Evolutionary conservation across 30 jellyfish, hydroid and myxozoan species (phyloP).

Genomic region (Catostylus mosaicus): DNA sequence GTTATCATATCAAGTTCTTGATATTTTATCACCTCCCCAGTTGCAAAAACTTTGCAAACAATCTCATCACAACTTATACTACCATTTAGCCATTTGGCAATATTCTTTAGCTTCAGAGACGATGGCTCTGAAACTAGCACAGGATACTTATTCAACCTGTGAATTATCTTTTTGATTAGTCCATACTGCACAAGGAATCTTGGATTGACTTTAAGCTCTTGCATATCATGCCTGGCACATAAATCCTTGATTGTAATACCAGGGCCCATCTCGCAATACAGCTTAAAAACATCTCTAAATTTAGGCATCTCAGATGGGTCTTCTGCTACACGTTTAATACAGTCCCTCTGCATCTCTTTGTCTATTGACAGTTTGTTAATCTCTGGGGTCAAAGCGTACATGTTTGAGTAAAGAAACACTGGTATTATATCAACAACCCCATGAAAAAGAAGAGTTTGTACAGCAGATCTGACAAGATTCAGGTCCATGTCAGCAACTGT

Average conservation of each 20-base stretch:
- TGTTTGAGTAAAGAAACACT: slow-evolving; percentile 80
- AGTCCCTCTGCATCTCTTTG: slow-evolving; percentile 75
- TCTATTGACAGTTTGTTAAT: slow-evolving; percentile 61
- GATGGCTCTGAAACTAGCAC: slow-evolving; percentile 60
- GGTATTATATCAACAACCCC: slow-evolving; percentile 84
- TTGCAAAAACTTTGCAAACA: slow-evolving; percentile 72
- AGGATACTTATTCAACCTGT: slow-evolving; percentile 77
- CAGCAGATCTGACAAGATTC: slow-evolving; percentile 84
- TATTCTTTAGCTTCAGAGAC: slow-evolving; percentile 38
- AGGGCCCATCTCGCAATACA: slow-evolving; percentile 91
- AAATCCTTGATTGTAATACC: slow-evolving; percentile 84
- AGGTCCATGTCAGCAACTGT: slow-evolving; percentile 87
- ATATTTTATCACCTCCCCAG: slow-evolving; percentile 64
- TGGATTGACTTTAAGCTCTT: slow-evolving; percentile 58
- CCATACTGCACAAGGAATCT: slow-evolving; percentile 75
- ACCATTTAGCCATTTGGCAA: slow-evolving; percentile 77
- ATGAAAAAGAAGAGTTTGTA: slow-evolving; percentile 80
- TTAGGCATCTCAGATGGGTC: slow-evolving; percentile 40
- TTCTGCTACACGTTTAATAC: slow-evolving; percentile 75
- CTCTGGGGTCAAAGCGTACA: slow-evolving; percentile 87
- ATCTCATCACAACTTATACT: slow-evolving; percentile 79
- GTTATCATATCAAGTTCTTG: slow-evolving; percentile 76
- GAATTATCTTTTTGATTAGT: slow-evolving; percentile 66
- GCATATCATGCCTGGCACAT: slow-evolving; percentile 85
- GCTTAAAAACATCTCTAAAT: slow-evolving; percentile 79